Conservation (phyloP, 2,797 vertebrate genomes). For the Anisognathus igniventris region DNA sequence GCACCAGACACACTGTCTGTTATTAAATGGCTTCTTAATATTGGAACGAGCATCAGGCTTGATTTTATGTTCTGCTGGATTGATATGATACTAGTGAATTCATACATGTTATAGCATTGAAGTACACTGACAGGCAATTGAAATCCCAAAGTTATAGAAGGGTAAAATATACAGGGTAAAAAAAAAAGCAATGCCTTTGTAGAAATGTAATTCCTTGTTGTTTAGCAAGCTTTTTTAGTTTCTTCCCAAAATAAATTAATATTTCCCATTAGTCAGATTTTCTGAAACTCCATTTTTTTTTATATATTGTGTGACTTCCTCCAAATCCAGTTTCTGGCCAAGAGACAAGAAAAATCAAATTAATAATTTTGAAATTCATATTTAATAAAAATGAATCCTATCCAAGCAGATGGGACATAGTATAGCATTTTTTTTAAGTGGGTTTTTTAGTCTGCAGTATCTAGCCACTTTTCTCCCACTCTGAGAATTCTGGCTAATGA, state of each 20-base stretch:
- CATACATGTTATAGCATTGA: background rate
- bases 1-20: slow-evolving; percentile 6
- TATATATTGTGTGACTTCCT: background rate
- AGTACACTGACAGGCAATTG: background rate
- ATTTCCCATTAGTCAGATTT: background rate
- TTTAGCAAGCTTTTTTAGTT: background rate
- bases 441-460: background rate
- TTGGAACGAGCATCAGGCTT: background rate
- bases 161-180: background rate
- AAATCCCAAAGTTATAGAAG: background rate
- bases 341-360: background rate
- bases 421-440: background rate
- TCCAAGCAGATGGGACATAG: slow-evolving; percentile 30
- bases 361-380: background rate
- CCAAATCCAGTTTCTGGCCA: background rate
- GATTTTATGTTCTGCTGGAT: background rate
- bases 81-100: background rate
- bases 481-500: slow-evolving; percentile 51
- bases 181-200: background rate
- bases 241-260: background rate
- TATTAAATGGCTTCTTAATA: slow-evolving; percentile 44
- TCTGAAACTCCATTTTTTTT: background rate
- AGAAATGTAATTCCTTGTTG: background rate
- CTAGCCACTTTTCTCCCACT: slow-evolving; percentile 18
- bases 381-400: slow-evolving; percentile 24